These are phyloP conservation scores for Drosophila rufa DNA, from an alignment of 1,140 invertebrate genomes.

Conservation along the genomic window DNA sequence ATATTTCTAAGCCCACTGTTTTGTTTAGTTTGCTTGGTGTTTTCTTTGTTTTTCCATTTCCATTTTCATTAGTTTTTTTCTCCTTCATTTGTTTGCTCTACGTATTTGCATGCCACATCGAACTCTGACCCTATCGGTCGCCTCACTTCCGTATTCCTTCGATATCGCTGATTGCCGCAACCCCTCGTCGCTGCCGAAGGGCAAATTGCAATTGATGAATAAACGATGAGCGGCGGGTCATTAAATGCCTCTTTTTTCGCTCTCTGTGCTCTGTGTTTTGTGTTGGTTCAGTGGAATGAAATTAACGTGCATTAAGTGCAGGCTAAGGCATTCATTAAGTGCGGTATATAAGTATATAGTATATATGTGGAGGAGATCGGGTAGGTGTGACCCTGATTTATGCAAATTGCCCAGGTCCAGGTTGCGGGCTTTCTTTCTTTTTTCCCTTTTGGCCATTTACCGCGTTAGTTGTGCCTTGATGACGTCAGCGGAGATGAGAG, in stretches of 20 bases:
- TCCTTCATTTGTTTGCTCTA: constrained; percentile 23
- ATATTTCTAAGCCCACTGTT: neutral
- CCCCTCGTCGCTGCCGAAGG: constrained; percentile 4
- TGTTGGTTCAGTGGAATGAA: constrained; percentile 15
- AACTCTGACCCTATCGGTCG: constrained; percentile 1
- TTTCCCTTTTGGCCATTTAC: neutral
- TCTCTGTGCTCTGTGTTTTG: neutral
- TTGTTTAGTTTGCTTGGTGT: constrained; percentile 2
- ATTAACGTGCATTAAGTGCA: constrained; percentile 61
- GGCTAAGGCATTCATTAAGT: constrained; percentile 41
- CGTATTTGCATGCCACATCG: constrained; percentile 59
- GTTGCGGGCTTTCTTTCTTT: neutral
- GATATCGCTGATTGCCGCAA: constrained; percentile 24
- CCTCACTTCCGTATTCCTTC: constrained; percentile 5
- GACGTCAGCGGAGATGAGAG: constrained; percentile 41
- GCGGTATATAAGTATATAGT: neutral
- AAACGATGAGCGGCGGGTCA: constrained; percentile 48
- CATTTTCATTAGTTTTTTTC: constrained; percentile 25
- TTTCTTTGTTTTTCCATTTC: constrained; percentile 7
- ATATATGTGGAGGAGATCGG: neutral
- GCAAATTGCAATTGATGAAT: constrained; percentile 68
- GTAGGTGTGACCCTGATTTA: constrained; percentile 63
- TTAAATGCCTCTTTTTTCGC: constrained; percentile 52
- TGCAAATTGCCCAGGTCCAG: constrained; percentile 50
- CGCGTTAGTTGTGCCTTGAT: constrained; percentile 1